phyloP scores from a whole-genome alignment of 2,113 vertebrate genomes.

The Hassar affinis region DNA sequence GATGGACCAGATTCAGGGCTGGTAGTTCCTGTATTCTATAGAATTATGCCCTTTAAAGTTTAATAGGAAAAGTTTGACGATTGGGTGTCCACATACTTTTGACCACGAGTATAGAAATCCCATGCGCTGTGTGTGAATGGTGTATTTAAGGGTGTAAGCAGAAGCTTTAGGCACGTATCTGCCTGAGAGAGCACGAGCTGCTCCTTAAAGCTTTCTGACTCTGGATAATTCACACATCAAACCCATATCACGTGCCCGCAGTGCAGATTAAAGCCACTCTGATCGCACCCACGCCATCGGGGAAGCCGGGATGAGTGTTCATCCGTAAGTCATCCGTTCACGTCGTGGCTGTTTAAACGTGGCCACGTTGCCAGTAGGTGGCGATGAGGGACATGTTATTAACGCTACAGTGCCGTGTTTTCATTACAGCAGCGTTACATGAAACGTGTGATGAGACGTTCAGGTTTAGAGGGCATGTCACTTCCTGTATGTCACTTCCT shows the following conservation, averaged over 20 bases:
- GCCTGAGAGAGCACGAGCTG: background rate
- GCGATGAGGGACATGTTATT: conserved; percentile 7
- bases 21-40: background rate
- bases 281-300: background rate
- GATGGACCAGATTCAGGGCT: background rate
- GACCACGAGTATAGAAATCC: background rate
- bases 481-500: conserved; percentile 45
- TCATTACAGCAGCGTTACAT: background rate
- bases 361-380: conserved; percentile 24
- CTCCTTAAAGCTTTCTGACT: background rate
- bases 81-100: background rate
- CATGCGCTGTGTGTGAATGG: background rate
- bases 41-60: background rate
- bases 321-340: background rate
- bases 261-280: conserved; percentile 24
- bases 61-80: background rate
- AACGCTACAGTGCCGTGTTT: background rate
- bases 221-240: conserved; percentile 27
- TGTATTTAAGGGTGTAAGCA: background rate
- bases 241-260: conserved; percentile 24
- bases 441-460: background rate
- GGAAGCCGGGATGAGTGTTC: conserved; percentile 9
- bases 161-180: background rate
- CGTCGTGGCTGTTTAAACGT: background rate
- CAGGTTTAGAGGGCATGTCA: conserved; percentile 18